A percentile compares a stretch with the other conserved stretches of the same genome.
These are phyloP conservation scores for Drosophila mojavensis DNA, from an alignment of 1,140 invertebrate genomes.

Conservation along the genomic window DNA sequence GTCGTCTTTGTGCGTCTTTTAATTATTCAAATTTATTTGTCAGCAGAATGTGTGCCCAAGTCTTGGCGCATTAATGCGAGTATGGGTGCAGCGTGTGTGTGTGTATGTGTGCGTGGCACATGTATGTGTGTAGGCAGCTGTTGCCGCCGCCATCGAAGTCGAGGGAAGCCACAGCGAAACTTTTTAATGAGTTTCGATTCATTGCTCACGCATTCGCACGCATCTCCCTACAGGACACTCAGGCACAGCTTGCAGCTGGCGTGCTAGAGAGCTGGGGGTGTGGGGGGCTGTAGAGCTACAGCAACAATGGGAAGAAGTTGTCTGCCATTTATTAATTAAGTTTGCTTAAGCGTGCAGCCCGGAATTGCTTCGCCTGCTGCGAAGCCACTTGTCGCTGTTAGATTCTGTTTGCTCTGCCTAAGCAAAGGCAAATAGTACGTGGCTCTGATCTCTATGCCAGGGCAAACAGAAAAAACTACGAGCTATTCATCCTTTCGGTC, in stretches of 20 bases:
- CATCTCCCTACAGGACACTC: conserved; percentile 10
- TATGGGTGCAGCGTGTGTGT: not conserved
- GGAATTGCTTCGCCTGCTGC: conserved; percentile 1
- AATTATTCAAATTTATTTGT: conserved; percentile 82
- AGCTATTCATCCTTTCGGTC: conserved; percentile 51
- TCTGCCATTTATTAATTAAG: conserved; percentile 75
- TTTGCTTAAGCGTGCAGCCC: conserved; percentile 68
- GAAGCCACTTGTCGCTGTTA: conserved; percentile 22
- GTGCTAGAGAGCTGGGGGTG: not conserved
- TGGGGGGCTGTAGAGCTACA: conserved; percentile 11
- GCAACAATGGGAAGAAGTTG: conserved; percentile 25
- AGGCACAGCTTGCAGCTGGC: conserved; percentile 39
- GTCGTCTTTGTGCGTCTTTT: conserved; percentile 65
- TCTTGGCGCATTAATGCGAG: conserved; percentile 21
- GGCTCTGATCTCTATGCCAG: conserved; percentile 53
- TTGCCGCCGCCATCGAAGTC: conserved; percentile 37
- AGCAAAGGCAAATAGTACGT: conserved; percentile 36
- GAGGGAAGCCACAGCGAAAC: conserved; percentile 71
- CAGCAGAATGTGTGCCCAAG: conserved; percentile 51
- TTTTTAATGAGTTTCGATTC: conserved; percentile 82
- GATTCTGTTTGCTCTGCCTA: conserved; percentile 24
- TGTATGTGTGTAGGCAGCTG: conserved; percentile 42
- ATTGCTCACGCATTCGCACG: conserved; percentile 54
- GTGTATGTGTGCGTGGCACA: conserved; percentile 1
- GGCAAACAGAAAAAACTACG: conserved; percentile 41